A percentile compares a stretch with the other conserved stretches of the same genome.
Conservation (phyloP, 2,888 invertebrate species). For the Augochlorella aurata region DNA sequence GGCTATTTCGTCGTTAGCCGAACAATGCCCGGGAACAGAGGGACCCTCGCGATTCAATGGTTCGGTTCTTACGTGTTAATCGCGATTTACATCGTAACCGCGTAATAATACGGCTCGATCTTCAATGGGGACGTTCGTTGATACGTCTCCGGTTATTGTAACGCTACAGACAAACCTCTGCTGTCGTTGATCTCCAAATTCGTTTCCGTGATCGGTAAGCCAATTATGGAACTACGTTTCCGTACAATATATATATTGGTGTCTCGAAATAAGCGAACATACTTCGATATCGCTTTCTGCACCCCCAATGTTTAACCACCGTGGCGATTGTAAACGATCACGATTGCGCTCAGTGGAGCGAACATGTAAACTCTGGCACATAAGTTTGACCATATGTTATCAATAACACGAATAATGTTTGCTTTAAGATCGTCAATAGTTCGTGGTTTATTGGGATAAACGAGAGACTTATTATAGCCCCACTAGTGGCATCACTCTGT, state of each 20-base stretch:
- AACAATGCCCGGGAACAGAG: constrained; percentile 40
- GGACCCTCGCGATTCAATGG: constrained; percentile 38
- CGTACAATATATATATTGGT: background rate
- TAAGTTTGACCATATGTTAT: no score
- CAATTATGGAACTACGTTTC: background rate
- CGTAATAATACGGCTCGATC: constrained; percentile 45
- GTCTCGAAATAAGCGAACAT: no score
- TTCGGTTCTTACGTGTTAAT: constrained; percentile 54
- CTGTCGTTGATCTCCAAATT: background rate
- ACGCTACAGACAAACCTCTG: background rate
- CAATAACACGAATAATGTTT: no score
- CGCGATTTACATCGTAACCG: constrained; percentile 54
- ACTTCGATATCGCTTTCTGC: no score
- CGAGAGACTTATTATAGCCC: no score
- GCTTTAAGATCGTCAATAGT: no score
- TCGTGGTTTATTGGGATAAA: no score
- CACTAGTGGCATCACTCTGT: no score
- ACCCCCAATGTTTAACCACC: no score
- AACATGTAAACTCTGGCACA: no score
- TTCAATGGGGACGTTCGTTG: constrained; percentile 17
- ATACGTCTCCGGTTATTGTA: constrained; percentile 22
- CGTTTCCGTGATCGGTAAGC: background rate
- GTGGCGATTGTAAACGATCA: no score
- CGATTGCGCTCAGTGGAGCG: no score
- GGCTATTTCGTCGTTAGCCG: constrained; percentile 32